These are phyloP conservation scores for Lasaia peninsularis DNA, from an alignment of 1,140 invertebrate species.

Conservation along the genomic window DNA sequence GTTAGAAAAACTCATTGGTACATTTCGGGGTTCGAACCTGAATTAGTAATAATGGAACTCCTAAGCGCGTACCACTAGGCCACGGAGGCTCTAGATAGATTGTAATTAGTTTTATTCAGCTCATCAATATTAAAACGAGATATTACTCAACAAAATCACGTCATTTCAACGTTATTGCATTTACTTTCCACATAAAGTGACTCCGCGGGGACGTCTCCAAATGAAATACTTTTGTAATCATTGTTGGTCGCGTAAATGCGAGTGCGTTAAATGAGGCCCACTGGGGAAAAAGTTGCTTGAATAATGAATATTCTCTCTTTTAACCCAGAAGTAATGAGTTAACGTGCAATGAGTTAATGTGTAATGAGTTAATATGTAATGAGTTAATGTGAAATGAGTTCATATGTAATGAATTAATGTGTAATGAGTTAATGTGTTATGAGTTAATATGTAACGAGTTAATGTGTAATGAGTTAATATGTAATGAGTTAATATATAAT, in stretches of 20 bases:
- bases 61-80: no score
- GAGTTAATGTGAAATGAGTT: neutral
- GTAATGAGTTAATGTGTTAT: no score
- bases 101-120: no score
- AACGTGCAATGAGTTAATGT: neutral
- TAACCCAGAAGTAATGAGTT: neutral
- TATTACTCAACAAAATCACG: constrained; percentile 13
- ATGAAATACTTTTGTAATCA: constrained; percentile 29
- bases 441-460: no score
- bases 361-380: no score
- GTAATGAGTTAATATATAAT: no score
- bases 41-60: no score
- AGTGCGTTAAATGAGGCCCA: constrained; percentile 22
- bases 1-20: no score
- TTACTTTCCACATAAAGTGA: constrained; percentile 10
- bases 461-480: no score
- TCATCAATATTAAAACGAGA: constrained; percentile 14
- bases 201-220: constrained; percentile 16
- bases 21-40: no score
- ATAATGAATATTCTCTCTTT: constrained; percentile 19
- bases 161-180: constrained; percentile 20
- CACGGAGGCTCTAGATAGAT: no score
- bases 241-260: constrained; percentile 24
- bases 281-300: constrained; percentile 17
- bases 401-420: no score